Base-by-base conservation (phyloP, 2,797 vertebrate species). In the Triplophysa yarkandensis region DNA sequence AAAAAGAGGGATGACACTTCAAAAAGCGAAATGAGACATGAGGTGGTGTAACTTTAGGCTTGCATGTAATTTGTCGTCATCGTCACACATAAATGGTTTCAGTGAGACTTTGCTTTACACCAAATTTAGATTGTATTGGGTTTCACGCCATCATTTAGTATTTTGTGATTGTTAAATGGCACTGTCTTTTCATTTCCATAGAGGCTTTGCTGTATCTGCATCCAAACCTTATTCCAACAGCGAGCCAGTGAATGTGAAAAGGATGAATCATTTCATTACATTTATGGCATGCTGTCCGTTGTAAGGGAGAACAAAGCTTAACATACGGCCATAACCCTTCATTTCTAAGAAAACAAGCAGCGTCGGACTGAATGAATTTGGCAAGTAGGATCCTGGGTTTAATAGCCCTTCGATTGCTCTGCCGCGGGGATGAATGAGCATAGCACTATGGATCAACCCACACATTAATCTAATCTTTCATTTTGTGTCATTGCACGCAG, bases 391-490 rank as follows among this genome's bases (percentile, higher is more conserved):
- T 77, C 74, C 61, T 71, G 64, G 58, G 27, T 67, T 71, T 69
- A 70, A 72, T 60, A 68, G 74, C 62, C 13, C n/a, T 77, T 81
- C 77, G 60, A 77, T 78, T 74, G 80, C 75, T 70, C 74, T 74
- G 78, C 81, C 55, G 46, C 21, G 23, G 78, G 79, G 77, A 77
- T 78, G 79, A 84, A 81, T 80, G 74, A 84, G 79, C 71, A 34
- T 46, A 54, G 58, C 68, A 67, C 34, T 6, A 66, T 71, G 68
- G 70, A 82, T 82, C 77, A 65, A 58, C 72, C 74, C 65, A 43
- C 57, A 77, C 82, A 79, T 83, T 82, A 68, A 76, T 83, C 79
- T 81, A 80, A 75, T 80, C 80, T 79, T 72, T 68, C 74, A 39
- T 81, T 77, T 65, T 78, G n/a, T 67, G 77, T 72, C 75, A 71